phyloP scores from a whole-genome alignment of 2,113 vertebrate species.

The Sturnus vulgaris region DNA sequence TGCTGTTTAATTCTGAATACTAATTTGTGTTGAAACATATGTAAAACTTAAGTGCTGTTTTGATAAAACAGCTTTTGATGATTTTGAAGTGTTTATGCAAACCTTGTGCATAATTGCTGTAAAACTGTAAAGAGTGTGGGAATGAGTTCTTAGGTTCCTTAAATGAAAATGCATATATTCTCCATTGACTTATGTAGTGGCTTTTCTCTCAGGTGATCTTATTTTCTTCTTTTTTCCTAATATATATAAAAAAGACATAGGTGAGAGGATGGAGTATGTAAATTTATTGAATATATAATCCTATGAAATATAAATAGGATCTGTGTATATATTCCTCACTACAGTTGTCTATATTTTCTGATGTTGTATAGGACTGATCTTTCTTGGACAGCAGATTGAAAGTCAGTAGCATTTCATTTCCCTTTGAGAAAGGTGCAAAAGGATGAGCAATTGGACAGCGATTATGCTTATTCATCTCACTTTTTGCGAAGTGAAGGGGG shows the following conservation, averaged over 20 bases:
- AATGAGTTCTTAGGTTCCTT: constrained; percentile 35
- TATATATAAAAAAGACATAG: neutral
- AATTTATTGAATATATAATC: neutral
- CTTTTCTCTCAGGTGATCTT: neutral
- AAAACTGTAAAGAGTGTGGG: constrained; percentile 35
- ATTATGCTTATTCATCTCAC: neutral
- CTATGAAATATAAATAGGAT: neutral
- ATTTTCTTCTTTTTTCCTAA: neutral
- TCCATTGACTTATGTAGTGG: neutral
- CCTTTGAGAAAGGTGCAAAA: neutral
- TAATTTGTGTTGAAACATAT: constrained; percentile 68
- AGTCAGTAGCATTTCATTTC: neutral
- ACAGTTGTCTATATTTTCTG: neutral
- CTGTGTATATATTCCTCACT: neutral
- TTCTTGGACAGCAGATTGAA: neutral
- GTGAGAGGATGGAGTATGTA: neutral
- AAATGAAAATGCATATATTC: constrained; percentile 25
- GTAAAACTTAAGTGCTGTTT: constrained; percentile 68
- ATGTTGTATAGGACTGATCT: neutral
- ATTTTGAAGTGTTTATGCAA: constrained; percentile 72
- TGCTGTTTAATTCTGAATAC: constrained; percentile 58
- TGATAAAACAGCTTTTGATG: constrained; percentile 65
- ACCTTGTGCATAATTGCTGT: constrained; percentile 55
- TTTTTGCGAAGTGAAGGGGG: neutral
- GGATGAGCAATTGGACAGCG: neutral